Evolutionary conservation across 2,888 invertebrate genomes (phyloP).

Genomic region (Lypha dubia): DNA sequence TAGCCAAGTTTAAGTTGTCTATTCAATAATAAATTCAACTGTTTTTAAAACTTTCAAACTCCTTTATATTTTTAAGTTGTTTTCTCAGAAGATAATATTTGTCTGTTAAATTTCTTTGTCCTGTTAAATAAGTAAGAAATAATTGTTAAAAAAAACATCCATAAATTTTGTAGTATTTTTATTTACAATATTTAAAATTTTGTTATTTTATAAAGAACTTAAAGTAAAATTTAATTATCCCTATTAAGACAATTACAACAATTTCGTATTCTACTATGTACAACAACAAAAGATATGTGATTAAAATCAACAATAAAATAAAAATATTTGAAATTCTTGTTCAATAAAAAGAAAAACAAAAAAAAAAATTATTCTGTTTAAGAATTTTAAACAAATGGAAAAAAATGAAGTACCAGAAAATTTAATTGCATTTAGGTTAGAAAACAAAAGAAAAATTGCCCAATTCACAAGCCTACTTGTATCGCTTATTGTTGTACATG

Average conservation of each 20-base stretch:
- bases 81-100: too few species aligned
- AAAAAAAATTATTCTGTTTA: too few species aligned
- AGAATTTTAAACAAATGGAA: neutral
- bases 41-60: too few species aligned
- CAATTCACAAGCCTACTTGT: too few species aligned
- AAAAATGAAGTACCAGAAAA: neutral
- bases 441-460: neutral
- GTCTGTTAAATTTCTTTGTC: too few species aligned
- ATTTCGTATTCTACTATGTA: neutral
- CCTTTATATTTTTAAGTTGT: too few species aligned
- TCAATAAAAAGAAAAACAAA: neutral
- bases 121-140: too few species aligned
- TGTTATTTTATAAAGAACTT: neutral
- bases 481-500: too few species aligned
- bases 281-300: neutral
- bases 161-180: too few species aligned
- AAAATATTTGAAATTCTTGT: neutral
- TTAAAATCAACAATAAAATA: constrained; percentile 25
- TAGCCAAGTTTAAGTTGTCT: too few species aligned
- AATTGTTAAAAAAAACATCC: too few species aligned
- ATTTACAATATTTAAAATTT: neutral
- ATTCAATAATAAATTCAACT: too few species aligned
- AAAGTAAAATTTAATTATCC: neutral
- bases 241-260: constrained; percentile 7
- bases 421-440: neutral